Evolutionary conservation across 2,888 invertebrate genomes (phyloP), one percentile per base, ranked within the genome.

Genomic region (Callyntrura guangdongensis): DNA sequence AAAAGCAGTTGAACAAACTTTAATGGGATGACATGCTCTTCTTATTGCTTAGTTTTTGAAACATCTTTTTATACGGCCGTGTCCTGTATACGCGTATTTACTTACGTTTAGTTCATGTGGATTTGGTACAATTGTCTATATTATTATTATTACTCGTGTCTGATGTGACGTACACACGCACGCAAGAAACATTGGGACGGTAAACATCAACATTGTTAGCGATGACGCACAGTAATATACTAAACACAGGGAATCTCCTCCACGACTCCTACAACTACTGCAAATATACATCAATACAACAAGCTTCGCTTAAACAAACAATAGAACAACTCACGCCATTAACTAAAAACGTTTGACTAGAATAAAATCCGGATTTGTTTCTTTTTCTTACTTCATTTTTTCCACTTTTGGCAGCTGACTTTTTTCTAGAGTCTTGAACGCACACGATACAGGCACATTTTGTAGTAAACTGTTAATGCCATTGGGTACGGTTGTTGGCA

Each of bases 1-100:
- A 69, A 86, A 86, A 90, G 86, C 90, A 90, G 90, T 90, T 90
- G 90, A 90, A 90, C 90, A 90, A 90, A 90, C 90, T 85, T 81
- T 90, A 90, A 90, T 86, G 61, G 81, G 90, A 90, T 90, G 90
- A 90, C 81, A 90, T 90, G 90, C 90, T 89, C 82, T 64, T 64
- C 22, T 74, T 86, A 83, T 53, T 79, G 86, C 67, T 79, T 67
- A 67, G 17, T 82, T 82, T 72, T 47, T n/a, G 69, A 69, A n/a
- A 69, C 69, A 45, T 45, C 36, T 36, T 45, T 20, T 14, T 45
- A 11, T 17, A 69, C 22, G 1, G 11, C 49, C 22, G 14, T 8
- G 49, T 49, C n/a, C n/a, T n/a, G 47, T 25, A 74, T 20, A 77
- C 53, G 53, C 3, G 53, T 25, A 53, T 69, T 36, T 36, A 36